Conservation (phyloP, 2,888 invertebrate species). For the Torymus aiolomorphi region DNA sequence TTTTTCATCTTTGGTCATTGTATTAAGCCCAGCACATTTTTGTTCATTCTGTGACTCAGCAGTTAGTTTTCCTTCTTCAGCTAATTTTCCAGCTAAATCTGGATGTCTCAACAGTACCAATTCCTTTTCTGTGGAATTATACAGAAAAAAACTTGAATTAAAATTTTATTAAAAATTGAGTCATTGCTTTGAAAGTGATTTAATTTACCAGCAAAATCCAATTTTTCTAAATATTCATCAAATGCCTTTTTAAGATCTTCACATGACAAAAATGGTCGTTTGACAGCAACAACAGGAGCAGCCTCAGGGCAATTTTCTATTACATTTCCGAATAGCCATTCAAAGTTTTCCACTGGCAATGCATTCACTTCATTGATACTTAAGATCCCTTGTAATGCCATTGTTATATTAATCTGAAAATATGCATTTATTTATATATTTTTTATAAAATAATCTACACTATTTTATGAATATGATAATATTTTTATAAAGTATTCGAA, state of each 20-base stretch:
- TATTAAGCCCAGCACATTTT: slow-evolving; percentile 77
- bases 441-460: not conserved
- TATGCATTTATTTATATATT: not conserved
- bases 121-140: slow-evolving; percentile 77
- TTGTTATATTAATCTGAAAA: slow-evolving; percentile 31
- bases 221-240: slow-evolving; percentile 78
- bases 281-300: slow-evolving; percentile 76
- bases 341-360: slow-evolving; percentile 77
- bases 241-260: slow-evolving; percentile 78
- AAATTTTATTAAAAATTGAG: not conserved
- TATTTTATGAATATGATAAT: too few species aligned
- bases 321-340: slow-evolving; percentile 80
- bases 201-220: slow-evolving; percentile 76
- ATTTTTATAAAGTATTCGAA: too few species aligned
- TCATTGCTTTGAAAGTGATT: not conserved
- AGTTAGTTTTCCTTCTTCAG: slow-evolving; percentile 78
- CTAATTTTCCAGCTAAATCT: slow-evolving; percentile 80
- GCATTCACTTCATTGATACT: slow-evolving; percentile 78
- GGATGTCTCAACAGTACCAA: slow-evolving; percentile 80
- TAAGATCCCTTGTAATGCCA: slow-evolving; percentile 64
- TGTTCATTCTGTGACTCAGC: slow-evolving; percentile 80
- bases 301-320: slow-evolving; percentile 80
- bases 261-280: slow-evolving; percentile 78
- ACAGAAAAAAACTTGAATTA: not conserved
- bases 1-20: slow-evolving; percentile 78